phyloP scores from a whole-genome alignment of 2,113 vertebrate genomes.

The Cololabis saira region DNA sequence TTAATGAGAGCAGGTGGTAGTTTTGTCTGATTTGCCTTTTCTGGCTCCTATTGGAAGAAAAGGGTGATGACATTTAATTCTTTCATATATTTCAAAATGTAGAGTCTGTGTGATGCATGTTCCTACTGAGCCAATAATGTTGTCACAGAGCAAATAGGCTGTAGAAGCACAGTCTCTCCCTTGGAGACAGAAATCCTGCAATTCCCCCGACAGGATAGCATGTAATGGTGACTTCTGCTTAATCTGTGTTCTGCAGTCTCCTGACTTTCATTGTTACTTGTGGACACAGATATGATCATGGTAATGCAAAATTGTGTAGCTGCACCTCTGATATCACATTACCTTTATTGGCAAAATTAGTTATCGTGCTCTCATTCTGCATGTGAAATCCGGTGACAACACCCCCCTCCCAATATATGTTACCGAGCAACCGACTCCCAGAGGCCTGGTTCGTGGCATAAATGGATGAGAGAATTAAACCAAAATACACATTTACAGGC shows the following conservation, averaged over 20 bases:
- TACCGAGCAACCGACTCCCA: constrained; percentile 73
- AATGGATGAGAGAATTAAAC: constrained; percentile 60
- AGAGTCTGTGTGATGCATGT: constrained; percentile 42
- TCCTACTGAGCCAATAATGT: constrained; percentile 50
- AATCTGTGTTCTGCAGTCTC: constrained; percentile 58
- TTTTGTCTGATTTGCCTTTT: constrained; percentile 38
- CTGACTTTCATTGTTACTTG: constrained; percentile 56
- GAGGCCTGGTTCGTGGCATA: constrained; percentile 56
- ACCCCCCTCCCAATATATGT: constrained; percentile 58
- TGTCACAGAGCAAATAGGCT: constrained; percentile 51
- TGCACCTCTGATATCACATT: constrained; percentile 56
- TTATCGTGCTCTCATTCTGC: constrained; percentile 49
- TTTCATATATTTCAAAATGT: constrained; percentile 23
- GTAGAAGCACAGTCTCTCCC: constrained; percentile 62
- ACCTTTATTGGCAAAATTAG: constrained; percentile 57
- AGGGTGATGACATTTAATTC: neutral
- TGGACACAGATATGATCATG: constrained; percentile 58
- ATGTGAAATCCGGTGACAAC: constrained; percentile 50
- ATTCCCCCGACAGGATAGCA: constrained; percentile 63
- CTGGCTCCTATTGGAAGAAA: constrained; percentile 23
- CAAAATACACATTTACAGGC: constrained; percentile 62
- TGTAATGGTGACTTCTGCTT: constrained; percentile 62
- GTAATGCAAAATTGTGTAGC: constrained; percentile 35
- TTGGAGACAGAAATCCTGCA: constrained; percentile 55
- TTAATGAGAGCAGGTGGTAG: constrained; percentile 15